Base-by-base conservation (phyloP, 2,113 vertebrate species). In the Eolophus roseicapilla region DNA sequence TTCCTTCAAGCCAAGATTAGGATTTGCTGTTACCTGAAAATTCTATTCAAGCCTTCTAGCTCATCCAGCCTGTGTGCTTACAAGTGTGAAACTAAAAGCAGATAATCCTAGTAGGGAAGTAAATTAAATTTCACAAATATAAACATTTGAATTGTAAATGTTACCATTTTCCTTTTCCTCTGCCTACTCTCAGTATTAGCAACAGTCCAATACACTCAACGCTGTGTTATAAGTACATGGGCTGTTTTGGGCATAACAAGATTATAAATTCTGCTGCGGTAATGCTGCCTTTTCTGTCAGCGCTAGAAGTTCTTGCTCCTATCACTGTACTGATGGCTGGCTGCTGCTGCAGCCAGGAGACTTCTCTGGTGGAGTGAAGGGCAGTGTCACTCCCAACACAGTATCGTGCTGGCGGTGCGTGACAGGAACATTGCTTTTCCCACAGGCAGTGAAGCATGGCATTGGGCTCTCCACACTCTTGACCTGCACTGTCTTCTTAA, bases 1-100 rank as follows among this genome's bases (percentile, higher is more conserved):
- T 94, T 90, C 68, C 70, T 86, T 91, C 82, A 88, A 82, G 60
- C 41, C 52, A 81, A 81, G 91, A 86, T 91, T 86, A 93, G 73
- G 60, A 86, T 75, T 88, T 83, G 28, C n/a, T 75, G 50, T 49
- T 84, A 65, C 35, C 83, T 92, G 83, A 92, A 88, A 90, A 95
- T 91, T 92, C 92, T 63, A 25, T 76, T 93, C 75, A 82, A 21
- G 82, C 74, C 82, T 90, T 64, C 67, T 60, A 74, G 78, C 73
- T 95, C 20, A 91, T 81, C 21, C 67, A 92, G 67, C 57, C 65
- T 65, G 21, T 52, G 63, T 9, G 4, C 37, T 78, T 79, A 60
- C 39, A 82, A 82, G 52, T 64, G 33, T 87, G 70, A 60, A 63
- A 85, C 78, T 65, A 67, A 84, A 91, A 68, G 50, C 43, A 82